phyloP scores from a whole-genome alignment of 2,888 invertebrate genomes.

The Panzeria rudis region DNA sequence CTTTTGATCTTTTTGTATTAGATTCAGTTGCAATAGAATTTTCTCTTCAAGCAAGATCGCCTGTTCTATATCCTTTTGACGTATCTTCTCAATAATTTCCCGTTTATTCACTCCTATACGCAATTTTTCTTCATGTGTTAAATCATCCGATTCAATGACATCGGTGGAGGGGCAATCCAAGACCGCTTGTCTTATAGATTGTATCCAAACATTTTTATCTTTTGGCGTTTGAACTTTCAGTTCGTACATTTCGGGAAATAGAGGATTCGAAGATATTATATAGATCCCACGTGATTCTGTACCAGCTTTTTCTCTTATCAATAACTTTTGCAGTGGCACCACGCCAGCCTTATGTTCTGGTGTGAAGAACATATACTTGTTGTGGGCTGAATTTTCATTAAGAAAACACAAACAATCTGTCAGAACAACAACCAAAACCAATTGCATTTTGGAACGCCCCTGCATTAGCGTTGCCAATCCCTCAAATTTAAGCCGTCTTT shows the following conservation, averaged over 20 bases:
- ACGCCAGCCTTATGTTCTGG: conserved; percentile 98
- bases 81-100: conserved; percentile 89
- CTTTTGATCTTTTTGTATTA: conserved; percentile 86
- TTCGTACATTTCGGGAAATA: conserved; percentile 98
- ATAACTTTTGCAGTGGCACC: conserved; percentile 94
- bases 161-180: conserved; percentile 91
- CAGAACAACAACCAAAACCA: conserved; percentile 93
- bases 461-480: conserved; percentile 95
- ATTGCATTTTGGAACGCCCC: conserved; percentile 94
- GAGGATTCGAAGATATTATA: conserved; percentile 95
- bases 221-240: conserved; percentile 94
- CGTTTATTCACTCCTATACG: conserved; percentile 83
- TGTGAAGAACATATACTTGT: conserved; percentile 94
- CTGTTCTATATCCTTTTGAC: conserved; percentile 94
- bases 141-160: conserved; percentile 89
- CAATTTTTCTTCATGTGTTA: conserved; percentile 91
- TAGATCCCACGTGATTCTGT: conserved; percentile 95
- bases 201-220: conserved; percentile 95
- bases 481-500: conserved; percentile 93
- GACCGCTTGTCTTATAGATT: conserved; percentile 92
- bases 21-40: conserved; percentile 91
- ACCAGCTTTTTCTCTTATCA: conserved; percentile 97
- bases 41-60: conserved; percentile 94
- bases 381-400: conserved; percentile 94
- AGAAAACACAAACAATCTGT: conserved; percentile 96